Evolutionary conservation across 2,888 invertebrate species (phyloP), one percentile per base, ranked within the genome.

Genomic region (Yponomeuta plumbellus): DNA sequence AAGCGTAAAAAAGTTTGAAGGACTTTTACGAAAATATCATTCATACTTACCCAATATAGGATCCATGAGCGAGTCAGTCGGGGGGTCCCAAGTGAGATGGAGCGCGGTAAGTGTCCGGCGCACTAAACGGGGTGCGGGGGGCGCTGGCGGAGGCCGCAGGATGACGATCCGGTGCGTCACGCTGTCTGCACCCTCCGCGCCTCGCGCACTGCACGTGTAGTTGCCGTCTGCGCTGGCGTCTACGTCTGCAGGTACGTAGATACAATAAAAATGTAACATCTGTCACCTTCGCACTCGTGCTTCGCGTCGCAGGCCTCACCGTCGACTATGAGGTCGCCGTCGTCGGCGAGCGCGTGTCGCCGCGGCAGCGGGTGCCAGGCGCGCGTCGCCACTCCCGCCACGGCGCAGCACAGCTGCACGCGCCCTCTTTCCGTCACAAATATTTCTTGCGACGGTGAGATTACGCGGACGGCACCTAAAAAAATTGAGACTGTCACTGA

Each of bases 161-260:
- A 96, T 94, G 71, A 93, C 91, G 70, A 95, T 83, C 61, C 93
- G 92, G 80, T 95, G 95, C 69, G 93, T 92, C 71, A 95, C 94
- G 74, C 94, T 93, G 84, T 97, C 97, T 68, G 93, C 93, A n/a
- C 97, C 97, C 74, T 94, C 94, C 67, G 94, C 90, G 86, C 97
- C 97, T 76, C 94, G 94, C 66, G 95, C 95, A 64, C 93, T 90
- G 79, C 96, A 96, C 66, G 95, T 94, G 85, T 95, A 96, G 92
- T 96, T 96, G 71, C 94, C 94, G 70, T 93, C 93, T 69, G 94
- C 85, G 64, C 92, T 92, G 68, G 90, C 86, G 72, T 94, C 94
- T 67, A 94, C 89, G 74, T 93, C 95, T 95, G 73, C 34, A 34
- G 8, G 34, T 8, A 34, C 3, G 26, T 5, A 5, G 34, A 34